These are phyloP conservation scores for Micoletzkya japonica DNA, from an alignment of 2,888 invertebrate genomes.

Conservation along the genomic window DNA sequence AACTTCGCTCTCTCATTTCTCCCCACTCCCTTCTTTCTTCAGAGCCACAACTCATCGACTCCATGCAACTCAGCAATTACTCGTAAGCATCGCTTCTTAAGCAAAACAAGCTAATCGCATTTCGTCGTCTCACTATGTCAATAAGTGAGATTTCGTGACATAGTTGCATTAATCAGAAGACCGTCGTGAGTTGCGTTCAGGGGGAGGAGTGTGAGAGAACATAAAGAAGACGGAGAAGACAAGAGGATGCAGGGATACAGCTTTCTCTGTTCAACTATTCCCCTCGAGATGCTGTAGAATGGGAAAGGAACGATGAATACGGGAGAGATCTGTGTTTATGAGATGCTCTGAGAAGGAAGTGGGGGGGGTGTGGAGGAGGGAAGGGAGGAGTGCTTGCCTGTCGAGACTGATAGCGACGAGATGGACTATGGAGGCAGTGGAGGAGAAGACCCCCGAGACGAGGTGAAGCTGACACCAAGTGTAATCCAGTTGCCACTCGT, in stretches of 20 bases:
- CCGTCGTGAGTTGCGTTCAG: too few relatives aligned
- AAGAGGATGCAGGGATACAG: too few relatives aligned
- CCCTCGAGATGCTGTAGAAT: neutral
- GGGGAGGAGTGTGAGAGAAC: too few relatives aligned
- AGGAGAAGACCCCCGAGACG: conserved; percentile 50
- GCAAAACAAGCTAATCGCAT: too few relatives aligned
- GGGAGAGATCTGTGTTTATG: neutral
- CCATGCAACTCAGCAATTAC: too few relatives aligned
- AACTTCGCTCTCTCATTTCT: neutral
- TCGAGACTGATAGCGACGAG: conserved; percentile 54
- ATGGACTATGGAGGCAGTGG: conserved; percentile 55
- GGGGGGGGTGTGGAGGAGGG: neutral
- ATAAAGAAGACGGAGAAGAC: too few relatives aligned
- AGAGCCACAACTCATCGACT: neutral
- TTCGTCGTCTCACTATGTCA: neutral
- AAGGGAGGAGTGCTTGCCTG: conserved; percentile 32
- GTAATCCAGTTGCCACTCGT: conserved; percentile 48
- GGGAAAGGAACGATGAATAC: neutral
- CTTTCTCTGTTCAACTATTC: too few relatives aligned
- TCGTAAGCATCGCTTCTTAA: too few relatives aligned
- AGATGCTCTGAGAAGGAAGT: neutral
- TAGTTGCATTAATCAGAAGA: too few relatives aligned
- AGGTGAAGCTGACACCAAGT: conserved; percentile 50
- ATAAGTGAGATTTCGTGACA: too few relatives aligned
- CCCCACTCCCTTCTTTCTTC: neutral